Base-by-base conservation (phyloP, 2,113 vertebrate species). In the Oriolus oriolus region DNA sequence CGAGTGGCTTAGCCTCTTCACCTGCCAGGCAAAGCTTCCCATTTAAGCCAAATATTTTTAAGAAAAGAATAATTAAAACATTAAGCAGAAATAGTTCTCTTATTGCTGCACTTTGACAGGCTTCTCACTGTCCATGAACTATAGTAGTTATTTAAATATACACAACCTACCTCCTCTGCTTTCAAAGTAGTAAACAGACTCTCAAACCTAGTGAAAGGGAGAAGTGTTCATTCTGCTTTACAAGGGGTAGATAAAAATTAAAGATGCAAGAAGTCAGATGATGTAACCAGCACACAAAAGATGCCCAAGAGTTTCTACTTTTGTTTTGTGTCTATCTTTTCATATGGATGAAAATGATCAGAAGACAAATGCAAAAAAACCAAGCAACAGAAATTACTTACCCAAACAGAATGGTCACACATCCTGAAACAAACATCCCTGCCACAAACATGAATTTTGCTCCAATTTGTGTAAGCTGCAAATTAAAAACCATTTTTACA, bases 391-490 rank as follows among this genome's bases (percentile, higher is more conserved):
- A 74, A 75, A 57, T 31, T 53, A 98, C 98, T 98, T 93, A 99
- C 99, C 99, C 99, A 97, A 99, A 99, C 15, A 99, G 89, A 90
- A 99, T 93, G 66, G 99, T 99, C 89, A 98, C 98, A 87, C 96
- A 98, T 53, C 99, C 98, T 1, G 99, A 99, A 68, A 99, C 90
- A 96, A 99, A 98, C 85, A 99, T 97, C 45, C 99, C 99, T 57
- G 97, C 42, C 66, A 99, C 88, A 53, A 99, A 98, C 99, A 99
- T 99, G 96, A 99, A 99, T 97, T 99, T 99, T 61, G 99, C 98
- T 92, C 99, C 99, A 93, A 99, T 99, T 31, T 98, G 98, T 8
- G 99, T 98, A 96, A 99, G 98, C 99, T 99, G 97, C 69, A 97
- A 98, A 97, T 68, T 73, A 96, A 97, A 59, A 85, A 95, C 6